phyloP scores from a whole-genome alignment of 2,797 vertebrate genomes.

The Liasis olivaceus region DNA sequence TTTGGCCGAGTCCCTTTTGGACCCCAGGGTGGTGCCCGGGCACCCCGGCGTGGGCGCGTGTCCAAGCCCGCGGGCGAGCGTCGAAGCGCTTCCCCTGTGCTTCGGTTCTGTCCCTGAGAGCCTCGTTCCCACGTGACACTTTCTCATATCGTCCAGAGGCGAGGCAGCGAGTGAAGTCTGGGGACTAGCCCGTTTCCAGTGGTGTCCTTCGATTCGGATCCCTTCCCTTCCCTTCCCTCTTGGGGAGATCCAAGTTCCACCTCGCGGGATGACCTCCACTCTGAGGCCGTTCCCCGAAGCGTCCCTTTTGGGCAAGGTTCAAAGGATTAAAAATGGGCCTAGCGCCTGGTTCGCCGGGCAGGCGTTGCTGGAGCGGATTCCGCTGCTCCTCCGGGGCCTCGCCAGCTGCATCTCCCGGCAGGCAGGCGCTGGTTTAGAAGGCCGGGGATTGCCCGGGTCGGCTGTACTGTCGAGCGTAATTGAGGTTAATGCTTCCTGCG shows the following conservation, averaged over 20 bases:
- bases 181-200: background rate
- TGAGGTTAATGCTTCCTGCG: slow-evolving; percentile 91
- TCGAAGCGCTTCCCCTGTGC: background rate
- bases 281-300: background rate
- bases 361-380: slow-evolving; percentile 64
- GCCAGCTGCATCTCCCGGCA: slow-evolving; percentile 63
- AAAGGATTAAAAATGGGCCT: slow-evolving; percentile 46
- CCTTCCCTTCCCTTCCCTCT: background rate
- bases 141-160: background rate
- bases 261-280: background rate
- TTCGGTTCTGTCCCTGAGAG: background rate
- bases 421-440: slow-evolving; percentile 68
- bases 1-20: background rate
- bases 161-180: background rate
- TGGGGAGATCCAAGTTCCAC: background rate
- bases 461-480: slow-evolving; percentile 83
- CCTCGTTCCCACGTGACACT: background rate
- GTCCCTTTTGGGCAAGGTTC: background rate
- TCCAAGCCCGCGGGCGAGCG: background rate
- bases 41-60: background rate
- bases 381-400: slow-evolving; percentile 65
- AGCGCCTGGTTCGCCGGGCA: background rate
- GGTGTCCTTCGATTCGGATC: background rate
- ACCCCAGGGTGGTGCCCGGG: background rate
- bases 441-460: slow-evolving; percentile 69